These are phyloP conservation scores for Coreoperca whiteheadi DNA, from an alignment of 2,113 vertebrate genomes.

Conservation along the genomic window DNA sequence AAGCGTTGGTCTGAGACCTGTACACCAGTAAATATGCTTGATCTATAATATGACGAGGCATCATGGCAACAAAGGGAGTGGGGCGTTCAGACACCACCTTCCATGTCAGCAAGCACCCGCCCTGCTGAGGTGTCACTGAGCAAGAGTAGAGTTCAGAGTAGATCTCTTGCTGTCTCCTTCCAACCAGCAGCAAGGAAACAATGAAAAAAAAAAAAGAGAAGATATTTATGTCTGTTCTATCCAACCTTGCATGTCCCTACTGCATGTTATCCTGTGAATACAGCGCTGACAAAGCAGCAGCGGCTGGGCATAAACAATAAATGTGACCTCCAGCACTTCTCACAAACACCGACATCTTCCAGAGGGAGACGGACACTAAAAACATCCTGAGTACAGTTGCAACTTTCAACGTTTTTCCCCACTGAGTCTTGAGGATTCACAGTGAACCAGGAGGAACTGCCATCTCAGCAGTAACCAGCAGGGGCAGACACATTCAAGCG, in stretches of 20 bases:
- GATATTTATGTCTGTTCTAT: slow-evolving; percentile 9
- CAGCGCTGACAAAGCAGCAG: slow-evolving; percentile 33
- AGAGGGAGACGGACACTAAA: slow-evolving; percentile 14
- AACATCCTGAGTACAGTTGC: slow-evolving; percentile 10
- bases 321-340: slow-evolving; percentile 25
- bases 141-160: background rate
- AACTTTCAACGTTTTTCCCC: slow-evolving; percentile 19
- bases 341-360: slow-evolving; percentile 26
- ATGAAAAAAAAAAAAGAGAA: background rate
- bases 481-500: slow-evolving; percentile 19
- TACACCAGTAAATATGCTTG: background rate
- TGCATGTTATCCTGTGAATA: background rate
- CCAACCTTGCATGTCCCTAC: slow-evolving; percentile 2
- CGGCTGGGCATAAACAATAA: slow-evolving; percentile 16
- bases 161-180: slow-evolving; percentile 28
- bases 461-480: slow-evolving; percentile 38
- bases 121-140: background rate
- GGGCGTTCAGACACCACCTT: background rate
- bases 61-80: background rate
- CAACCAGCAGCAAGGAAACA: no score
- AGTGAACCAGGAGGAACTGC: slow-evolving; percentile 1
- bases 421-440: background rate
- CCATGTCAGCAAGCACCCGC: background rate
- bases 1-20: background rate
- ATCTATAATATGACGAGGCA: background rate